Evolutionary conservation across 1,140 invertebrate genomes (phyloP), one percentile per base, ranked within the genome.

Genomic region (Drosophila murphyi): DNA sequence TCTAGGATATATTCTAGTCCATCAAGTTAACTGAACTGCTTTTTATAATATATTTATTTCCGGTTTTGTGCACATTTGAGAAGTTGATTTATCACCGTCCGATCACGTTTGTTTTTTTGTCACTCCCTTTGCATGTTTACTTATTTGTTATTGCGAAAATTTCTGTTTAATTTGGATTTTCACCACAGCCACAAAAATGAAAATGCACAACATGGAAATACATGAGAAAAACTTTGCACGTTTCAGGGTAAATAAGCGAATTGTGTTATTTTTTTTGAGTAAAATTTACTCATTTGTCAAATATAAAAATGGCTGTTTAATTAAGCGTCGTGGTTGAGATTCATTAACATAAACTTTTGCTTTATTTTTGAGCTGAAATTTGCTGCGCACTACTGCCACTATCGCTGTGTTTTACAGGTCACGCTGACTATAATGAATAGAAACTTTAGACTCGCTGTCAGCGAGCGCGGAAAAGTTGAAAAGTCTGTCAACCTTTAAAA

Each of bases 111-210:
- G 12, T 37, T 48, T 65, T 39, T 71, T 76, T 56, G 67, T 67
- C 65, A 64, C 61, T 83, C 76, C 65, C 73, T 55, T 50, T 70
- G 34, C 62, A 43, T n/a, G 10, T 39, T 60, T 73, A 55, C 79
- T 86, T 78, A 54, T 67, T 82, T 79, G 35, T 72, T 75, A 55
- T 63, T 70, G 71, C 56, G 55, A 76, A 78, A 86, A 86, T 86
- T 78, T 82, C 68, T 72, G 78, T 82, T 87, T 63, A 70, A 70
- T 70, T 73, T 59, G 63, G 45, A 48, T 41, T 68, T 55, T n/a
- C 39, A 43, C 3, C 39, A n/a, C 29, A 45, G 3, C 31, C 7
- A 56, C 32, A 57, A 56, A 72, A 52, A 32, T 35, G 32, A 62
- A 52, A 62, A 47, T 50, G 6, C 34, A 34, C 34, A 34, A 4